These are phyloP conservation scores for Phylloscopus trochiloides DNA, from an alignment of 2,113 vertebrate species.

Conservation along the genomic window DNA sequence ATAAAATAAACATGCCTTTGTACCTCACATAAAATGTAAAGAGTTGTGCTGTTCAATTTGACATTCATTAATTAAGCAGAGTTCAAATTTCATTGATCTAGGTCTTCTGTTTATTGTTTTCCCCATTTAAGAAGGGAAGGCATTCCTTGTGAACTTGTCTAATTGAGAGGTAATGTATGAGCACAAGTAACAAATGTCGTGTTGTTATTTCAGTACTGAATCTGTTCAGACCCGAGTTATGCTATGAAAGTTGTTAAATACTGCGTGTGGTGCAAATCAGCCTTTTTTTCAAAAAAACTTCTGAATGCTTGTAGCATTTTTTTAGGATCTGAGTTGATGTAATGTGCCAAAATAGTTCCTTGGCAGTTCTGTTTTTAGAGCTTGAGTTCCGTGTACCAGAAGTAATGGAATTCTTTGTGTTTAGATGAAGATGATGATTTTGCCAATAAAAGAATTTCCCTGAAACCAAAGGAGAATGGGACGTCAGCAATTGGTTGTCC, in stretches of 20 bases:
- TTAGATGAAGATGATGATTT: constrained; percentile 94
- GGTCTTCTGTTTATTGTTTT: not conserved
- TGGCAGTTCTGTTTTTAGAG: not conserved
- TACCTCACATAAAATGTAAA: not conserved
- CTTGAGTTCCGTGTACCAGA: not conserved
- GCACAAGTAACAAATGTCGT: not conserved
- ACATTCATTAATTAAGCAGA: not conserved
- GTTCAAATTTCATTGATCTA: not conserved
- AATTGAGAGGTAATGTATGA: not conserved
- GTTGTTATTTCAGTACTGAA: not conserved
- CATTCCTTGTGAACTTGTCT: not conserved
- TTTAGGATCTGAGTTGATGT: not conserved
- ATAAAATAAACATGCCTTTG: not conserved
- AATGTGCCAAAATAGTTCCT: not conserved
- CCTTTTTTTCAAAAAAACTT: not conserved
- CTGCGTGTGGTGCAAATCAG: rapidly evolving
- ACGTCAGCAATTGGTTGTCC: not conserved
- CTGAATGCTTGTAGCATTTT: not conserved
- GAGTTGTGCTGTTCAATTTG: not conserved
- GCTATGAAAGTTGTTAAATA: not conserved
- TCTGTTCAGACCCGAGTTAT: not conserved
- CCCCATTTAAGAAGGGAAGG: not conserved
- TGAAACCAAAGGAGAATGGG: constrained; percentile 82
- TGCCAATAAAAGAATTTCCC: constrained; percentile 69
- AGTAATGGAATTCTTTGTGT: constrained; percentile 10